phyloP scores from a whole-genome alignment of 2,888 invertebrate genomes.

The Meloe dianella region DNA sequence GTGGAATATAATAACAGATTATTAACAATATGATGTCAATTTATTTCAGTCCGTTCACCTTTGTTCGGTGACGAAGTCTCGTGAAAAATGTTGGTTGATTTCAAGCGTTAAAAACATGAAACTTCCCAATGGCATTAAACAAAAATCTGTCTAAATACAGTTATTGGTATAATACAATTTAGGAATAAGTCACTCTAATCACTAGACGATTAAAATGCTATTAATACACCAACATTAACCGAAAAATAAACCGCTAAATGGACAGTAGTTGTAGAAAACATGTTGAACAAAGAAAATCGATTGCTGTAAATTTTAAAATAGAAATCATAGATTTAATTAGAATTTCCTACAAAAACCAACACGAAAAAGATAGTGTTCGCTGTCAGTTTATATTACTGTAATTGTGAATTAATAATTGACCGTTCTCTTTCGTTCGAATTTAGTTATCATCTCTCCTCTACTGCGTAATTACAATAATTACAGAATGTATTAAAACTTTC shows the following conservation, averaged over 20 bases:
- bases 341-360: not conserved
- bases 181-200: not conserved
- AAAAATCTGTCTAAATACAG: not conserved
- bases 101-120: not conserved
- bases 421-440: slow-evolving; percentile 6
- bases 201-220: not conserved
- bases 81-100: not conserved
- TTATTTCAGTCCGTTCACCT: not conserved
- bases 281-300: not conserved
- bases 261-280: not conserved
- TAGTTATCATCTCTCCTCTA: not conserved
- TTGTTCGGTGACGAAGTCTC: not conserved
- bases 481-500: not conserved
- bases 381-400: not conserved
- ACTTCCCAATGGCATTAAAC: not conserved
- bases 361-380: not conserved
- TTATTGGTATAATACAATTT: not conserved
- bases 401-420: slow-evolving; percentile 1
- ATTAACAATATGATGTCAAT: not conserved
- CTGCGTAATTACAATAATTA: not conserved
- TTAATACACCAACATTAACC: not conserved
- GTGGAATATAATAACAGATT: not conserved
- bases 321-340: not conserved
- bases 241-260: not conserved
- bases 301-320: not conserved